These are phyloP conservation scores for Cephus sareptanus DNA, from an alignment of 2,888 invertebrate genomes.

Conservation along the genomic window DNA sequence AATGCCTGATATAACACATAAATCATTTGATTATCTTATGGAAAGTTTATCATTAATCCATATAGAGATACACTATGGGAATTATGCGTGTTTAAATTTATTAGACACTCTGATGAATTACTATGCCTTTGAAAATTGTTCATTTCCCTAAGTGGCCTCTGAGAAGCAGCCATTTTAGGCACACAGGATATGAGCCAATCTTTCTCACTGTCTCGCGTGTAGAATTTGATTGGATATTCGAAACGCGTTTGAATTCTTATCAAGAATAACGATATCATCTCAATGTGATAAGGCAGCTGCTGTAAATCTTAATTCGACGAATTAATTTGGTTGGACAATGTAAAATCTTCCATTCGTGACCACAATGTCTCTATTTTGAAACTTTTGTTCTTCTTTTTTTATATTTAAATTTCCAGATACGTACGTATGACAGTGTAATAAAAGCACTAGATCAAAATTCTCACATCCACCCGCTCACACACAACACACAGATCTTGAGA, in stretches of 20 bases:
- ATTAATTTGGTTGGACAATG: not conserved
- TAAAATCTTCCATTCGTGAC: not conserved
- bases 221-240: conserved; percentile 11
- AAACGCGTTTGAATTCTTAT: not conserved
- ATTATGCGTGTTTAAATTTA: not conserved
- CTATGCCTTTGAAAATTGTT: conserved; percentile 9
- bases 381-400: not conserved
- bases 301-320: not conserved
- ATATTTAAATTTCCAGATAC: not conserved
- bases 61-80: not conserved
- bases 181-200: conserved; percentile 22
- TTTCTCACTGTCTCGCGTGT: conserved; percentile 17
- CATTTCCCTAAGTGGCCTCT: conserved; percentile 20
- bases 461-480: not conserved
- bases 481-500: not conserved
- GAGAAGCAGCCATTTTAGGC: not conserved
- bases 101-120: not conserved
- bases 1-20: not conserved
- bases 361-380: not conserved
- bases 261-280: conserved; percentile 1
- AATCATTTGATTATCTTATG: not conserved
- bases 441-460: not conserved
- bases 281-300: not conserved
- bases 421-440: not conserved
- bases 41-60: not conserved